These are phyloP conservation scores for Limosa lapponica DNA, from an alignment of 2,797 vertebrate genomes.

Conservation along the genomic window DNA sequence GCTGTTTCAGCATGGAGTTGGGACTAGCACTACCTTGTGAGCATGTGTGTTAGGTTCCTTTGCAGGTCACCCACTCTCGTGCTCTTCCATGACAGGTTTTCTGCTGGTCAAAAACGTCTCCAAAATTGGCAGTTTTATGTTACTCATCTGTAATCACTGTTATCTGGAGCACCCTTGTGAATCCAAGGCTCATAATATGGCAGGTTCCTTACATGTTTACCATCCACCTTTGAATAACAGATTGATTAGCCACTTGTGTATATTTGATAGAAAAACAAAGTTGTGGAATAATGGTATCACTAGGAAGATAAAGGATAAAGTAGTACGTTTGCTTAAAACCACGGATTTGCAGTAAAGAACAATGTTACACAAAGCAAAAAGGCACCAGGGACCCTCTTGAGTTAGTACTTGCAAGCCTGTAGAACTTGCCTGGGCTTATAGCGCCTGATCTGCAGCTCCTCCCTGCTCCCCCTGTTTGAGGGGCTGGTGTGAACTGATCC, in stretches of 20 bases:
- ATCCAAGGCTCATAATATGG: not conserved
- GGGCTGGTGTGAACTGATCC: not conserved
- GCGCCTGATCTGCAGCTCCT: not conserved
- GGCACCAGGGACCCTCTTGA: not conserved
- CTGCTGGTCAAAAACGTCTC: not conserved
- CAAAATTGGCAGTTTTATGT: not conserved
- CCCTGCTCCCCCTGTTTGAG: not conserved
- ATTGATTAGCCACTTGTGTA: not conserved
- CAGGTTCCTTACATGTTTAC: not conserved
- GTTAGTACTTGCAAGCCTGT: not conserved
- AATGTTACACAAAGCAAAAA: not conserved
- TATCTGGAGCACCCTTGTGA: not conserved
- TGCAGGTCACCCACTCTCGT: no score
- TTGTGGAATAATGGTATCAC: not conserved
- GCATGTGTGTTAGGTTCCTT: rapidly evolving
- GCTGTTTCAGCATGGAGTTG: not conserved
- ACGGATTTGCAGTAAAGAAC: not conserved
- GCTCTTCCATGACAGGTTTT: not conserved
- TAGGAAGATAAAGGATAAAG: not conserved
- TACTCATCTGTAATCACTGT: not conserved
- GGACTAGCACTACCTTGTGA: not conserved
- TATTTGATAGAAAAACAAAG: not conserved
- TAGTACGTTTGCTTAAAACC: not conserved
- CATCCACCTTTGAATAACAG: not conserved
- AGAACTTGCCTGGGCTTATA: not conserved